Base-by-base conservation (phyloP, 1,140 invertebrate genomes). In the Psilanteris sp. region DNA sequence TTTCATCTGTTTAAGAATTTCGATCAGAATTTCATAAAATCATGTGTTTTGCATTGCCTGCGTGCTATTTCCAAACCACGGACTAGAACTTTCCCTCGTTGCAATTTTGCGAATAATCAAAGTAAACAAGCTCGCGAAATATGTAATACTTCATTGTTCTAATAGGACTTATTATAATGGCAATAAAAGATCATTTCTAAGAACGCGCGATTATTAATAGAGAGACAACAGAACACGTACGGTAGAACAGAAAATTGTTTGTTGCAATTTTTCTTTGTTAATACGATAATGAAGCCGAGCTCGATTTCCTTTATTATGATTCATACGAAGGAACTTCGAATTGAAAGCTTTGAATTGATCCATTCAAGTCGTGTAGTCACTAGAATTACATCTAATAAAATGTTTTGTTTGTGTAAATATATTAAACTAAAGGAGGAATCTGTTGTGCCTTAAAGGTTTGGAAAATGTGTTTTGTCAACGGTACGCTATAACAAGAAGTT, bases 221-320 rank as follows among this genome's bases (percentile, higher is more conserved):
- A 68, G 61, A 67, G 57, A 52, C 59, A 67, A 67, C 54, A 62
- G 55, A 62, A 61, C 55, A 48, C 37, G 61, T 22, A 20, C 46
- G 10, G 20, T 43, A 48, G 62, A 67, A 66, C 52, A 74, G 70
- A 66, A 74, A 74, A 74, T 74, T 74, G 44, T 74, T 74, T 74
- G 43, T 67, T 74, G 71, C 61, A 67, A 74, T 67, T 67, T 74
- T 74, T 74, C 71, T 67, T 67, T 67, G 61, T 74, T 74, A 61
- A 74, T 62, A 67, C 54, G 71, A 67, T 67, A 67, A 74, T 67
- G 71, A 54, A 67, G 32, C 24, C 52, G 46, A 67, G 62, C 61
- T 74, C 62, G 62, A 61, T 62, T 74, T 67, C 52, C 54, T 62
- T 74, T 74, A 74, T 67, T 67, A 59, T 74, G 71, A 74, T 67